Base-by-base conservation (phyloP, 1,140 invertebrate species). In the Atta texana region DNA sequence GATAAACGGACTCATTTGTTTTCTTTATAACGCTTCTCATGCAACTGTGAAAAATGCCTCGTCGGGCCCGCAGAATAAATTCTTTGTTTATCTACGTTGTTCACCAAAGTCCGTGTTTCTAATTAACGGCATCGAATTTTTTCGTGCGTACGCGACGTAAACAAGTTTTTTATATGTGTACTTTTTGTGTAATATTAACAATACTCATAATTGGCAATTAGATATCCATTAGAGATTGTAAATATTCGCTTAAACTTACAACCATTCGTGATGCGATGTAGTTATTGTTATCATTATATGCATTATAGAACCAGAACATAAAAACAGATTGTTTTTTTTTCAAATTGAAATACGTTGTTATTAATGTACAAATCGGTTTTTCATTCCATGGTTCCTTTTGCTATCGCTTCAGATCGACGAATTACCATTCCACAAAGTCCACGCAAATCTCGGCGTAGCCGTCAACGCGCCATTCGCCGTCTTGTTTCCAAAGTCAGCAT, bases 1-100 rank as follows among this genome's bases (percentile, higher is more conserved):
- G 31, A 86, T 86, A 86, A 88, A 81, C 68, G 53, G 28, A 80
- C 68, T 81, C 87, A 86, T 88, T 78, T 68, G 59, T 88, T 88
- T 77, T 21, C 49, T 18, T 39, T 44, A 39, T 57, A 86, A 75
- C 53, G 82, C 39, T 71, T 55, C 51, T 55, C 34, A 14, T 34
- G 44, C 49, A 71, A 49, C 21, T 55, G n/a, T 75, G 55, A 88
- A 88, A 88, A 88, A 86, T 78, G 66, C 82, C 39, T 21, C 21
- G 57, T 49, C 39, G 74, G 14, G 66, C 53, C 49, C 24, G 63
- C 39, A n/a, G 24, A 53, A 84, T 84, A 84, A 75, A 84, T 84
- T 84, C 69, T 49, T 61, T 74, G 80, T 75, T 74, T 75, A 74
- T 75, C 66, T 28, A 57, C 12, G 66, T 44, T 44, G 66, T 28